A percentile compares a stretch with the other conserved stretches of the same genome.
Evolutionary conservation across 2,113 vertebrate species (phyloP).

Genomic region (Pagrus major): DNA sequence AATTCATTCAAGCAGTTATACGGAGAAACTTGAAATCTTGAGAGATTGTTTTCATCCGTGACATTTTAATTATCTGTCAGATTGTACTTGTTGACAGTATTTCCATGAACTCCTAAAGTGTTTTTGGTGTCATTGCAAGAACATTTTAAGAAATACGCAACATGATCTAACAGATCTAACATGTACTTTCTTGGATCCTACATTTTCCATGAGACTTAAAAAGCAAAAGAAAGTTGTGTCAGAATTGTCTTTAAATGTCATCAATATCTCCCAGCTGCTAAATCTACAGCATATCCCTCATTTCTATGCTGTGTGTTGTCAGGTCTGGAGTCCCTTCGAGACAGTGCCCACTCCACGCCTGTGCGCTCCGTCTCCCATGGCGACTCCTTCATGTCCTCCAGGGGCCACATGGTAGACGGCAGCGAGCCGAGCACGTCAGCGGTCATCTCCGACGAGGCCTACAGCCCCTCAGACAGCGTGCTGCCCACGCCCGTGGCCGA

Average conservation of each 20-base stretch:
- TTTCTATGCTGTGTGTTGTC: constrained; percentile 28
- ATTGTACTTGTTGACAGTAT: background rate
- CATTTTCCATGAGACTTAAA: background rate
- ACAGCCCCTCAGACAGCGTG: constrained; percentile 93
- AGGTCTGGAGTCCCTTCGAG: constrained; percentile 94
- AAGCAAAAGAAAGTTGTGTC: background rate
- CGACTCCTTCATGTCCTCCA: constrained; percentile 85
- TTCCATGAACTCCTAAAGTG: background rate
- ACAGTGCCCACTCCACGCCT: constrained; percentile 94
- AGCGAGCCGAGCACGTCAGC: constrained; percentile 83
- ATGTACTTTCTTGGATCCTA: background rate
- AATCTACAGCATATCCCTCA: background rate
- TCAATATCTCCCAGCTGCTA: background rate
- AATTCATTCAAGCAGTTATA: background rate
- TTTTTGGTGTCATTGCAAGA: no score
- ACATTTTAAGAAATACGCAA: no score
- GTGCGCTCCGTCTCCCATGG: constrained; percentile 90
- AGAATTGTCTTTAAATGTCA: background rate
- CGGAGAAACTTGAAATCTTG: background rate
- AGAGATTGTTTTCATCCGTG: background rate
- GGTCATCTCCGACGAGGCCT: constrained; percentile 91
- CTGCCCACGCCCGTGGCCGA: constrained; percentile 93
- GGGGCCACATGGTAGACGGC: constrained; percentile 82
- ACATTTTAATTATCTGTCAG: background rate
- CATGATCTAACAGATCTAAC: no score